Conservation (phyloP, 1,140 invertebrate species). For the Drosophila repletoides region DNA sequence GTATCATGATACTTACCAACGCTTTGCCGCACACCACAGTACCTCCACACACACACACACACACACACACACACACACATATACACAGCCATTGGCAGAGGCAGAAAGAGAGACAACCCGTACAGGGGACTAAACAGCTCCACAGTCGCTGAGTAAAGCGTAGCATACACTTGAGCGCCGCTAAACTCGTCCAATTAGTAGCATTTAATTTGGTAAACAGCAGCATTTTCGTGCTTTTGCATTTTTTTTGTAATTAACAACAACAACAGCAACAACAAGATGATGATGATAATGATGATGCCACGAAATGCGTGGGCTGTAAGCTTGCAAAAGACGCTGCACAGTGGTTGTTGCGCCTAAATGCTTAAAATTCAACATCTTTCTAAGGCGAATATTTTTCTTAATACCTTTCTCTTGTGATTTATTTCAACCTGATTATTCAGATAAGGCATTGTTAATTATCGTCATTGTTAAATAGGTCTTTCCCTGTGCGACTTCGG, state of each 20-base stretch:
- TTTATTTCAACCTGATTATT: too few relatives aligned
- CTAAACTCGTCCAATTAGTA: conserved; percentile 80
- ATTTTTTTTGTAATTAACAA: conserved; percentile 79
- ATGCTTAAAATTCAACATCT: too few relatives aligned
- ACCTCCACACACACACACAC: conserved; percentile 9
- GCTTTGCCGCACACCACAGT: conserved; percentile 5
- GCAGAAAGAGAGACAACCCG: too few relatives aligned
- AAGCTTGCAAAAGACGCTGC: too few relatives aligned
- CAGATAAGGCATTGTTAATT: too few relatives aligned
- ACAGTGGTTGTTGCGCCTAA: too few relatives aligned
- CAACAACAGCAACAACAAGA: conserved; percentile 35
- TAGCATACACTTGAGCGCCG: conserved; percentile 72
- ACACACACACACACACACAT: background rate
- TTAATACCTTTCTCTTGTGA: too few relatives aligned
- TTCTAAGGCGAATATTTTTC: too few relatives aligned
- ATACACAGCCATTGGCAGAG: background rate
- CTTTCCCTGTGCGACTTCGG: too few relatives aligned
- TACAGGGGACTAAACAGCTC: conserved; percentile 34
- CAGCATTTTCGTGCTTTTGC: conserved; percentile 79
- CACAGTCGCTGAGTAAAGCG: conserved; percentile 54
- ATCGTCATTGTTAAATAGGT: too few relatives aligned
- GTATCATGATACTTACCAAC: conserved; percentile 52
- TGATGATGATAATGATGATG: conserved; percentile 16
- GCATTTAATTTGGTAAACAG: conserved; percentile 80
- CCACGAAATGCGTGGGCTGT: background rate